Evolutionary conservation across 1,140 invertebrate genomes (phyloP).

Genomic region (Aethina tumida): DNA sequence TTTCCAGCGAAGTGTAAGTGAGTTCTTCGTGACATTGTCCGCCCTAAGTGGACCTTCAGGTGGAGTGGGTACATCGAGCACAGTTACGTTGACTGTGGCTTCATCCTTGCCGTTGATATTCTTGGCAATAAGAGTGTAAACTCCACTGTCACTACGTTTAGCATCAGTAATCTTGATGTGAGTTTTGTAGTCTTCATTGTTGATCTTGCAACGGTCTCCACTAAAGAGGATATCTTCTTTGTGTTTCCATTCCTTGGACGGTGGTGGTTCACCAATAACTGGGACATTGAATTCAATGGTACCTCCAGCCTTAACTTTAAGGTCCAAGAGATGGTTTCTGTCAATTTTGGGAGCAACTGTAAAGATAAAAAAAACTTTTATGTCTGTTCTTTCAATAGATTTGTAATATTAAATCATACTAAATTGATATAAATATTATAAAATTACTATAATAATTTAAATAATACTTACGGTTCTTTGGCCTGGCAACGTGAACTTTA

Average conservation of each 20-base stretch:
- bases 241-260: slow-evolving; percentile 84
- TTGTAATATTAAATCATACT: no score
- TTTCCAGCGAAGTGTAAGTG: slow-evolving; percentile 73
- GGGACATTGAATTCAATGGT: slow-evolving; percentile 91
- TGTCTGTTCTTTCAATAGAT: slow-evolving; percentile 1
- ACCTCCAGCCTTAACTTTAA: slow-evolving; percentile 86
- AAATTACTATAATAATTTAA: not conserved
- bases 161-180: slow-evolving; percentile 82
- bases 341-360: slow-evolving; percentile 84
- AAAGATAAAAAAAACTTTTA: slow-evolving; percentile 29
- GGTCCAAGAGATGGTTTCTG: slow-evolving; percentile 82
- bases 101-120: slow-evolving; percentile 87
- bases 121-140: slow-evolving; percentile 79
- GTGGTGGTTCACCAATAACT: slow-evolving; percentile 87
- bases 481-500: slow-evolving; percentile 77
- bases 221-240: slow-evolving; percentile 71
- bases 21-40: slow-evolving; percentile 75
- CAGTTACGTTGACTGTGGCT: slow-evolving; percentile 79
- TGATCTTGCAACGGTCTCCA: slow-evolving; percentile 72
- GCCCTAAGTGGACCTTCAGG: slow-evolving; percentile 82
- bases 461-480: slow-evolving; percentile 70
- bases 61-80: slow-evolving; percentile 77
- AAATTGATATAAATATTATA: not conserved
- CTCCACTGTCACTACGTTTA: slow-evolving; percentile 79
- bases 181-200: slow-evolving; percentile 78